Percentiles rank a stretch among this genome's conserved stretches.
Evolutionary conservation across 2,888 invertebrate genomes (phyloP).

Genomic region (Salpingus planirostris): DNA sequence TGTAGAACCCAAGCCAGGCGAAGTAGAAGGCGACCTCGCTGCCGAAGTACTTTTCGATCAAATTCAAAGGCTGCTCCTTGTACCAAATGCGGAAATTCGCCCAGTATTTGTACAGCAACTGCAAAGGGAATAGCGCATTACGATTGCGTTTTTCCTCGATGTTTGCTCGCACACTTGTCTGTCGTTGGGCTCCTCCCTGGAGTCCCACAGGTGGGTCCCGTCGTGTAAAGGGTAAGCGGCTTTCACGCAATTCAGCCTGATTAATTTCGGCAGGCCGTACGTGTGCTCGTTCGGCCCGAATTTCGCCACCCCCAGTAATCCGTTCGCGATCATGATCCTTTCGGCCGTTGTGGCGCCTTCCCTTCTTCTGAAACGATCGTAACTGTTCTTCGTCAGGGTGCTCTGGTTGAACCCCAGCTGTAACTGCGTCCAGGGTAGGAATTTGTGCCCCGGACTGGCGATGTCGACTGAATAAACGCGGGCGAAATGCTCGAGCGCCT

Average conservation of each 20-base stretch:
- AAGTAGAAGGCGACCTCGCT: conserved; percentile 49
- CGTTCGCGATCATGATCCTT: no score
- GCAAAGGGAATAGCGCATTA: conserved; percentile 1
- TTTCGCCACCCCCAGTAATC: no score
- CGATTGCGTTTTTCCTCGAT: no score
- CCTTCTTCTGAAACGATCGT: no score
- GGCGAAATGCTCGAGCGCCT: no score
- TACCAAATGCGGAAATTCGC: conserved; percentile 6
- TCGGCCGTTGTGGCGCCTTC: no score
- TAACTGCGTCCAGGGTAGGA: no score
- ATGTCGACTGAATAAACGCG: no score
- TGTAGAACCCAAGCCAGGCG: no score
- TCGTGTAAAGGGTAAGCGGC: conserved; percentile 3
- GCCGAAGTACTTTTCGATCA: conserved; percentile 50
- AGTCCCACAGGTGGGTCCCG: neutral
- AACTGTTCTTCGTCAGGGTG: no score
- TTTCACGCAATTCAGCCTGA: conserved; percentile 1
- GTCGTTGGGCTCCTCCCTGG: conserved; percentile 1
- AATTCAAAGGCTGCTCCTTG: conserved; percentile 40
- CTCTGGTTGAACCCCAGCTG: no score
- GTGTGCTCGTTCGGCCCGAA: conserved; percentile 2
- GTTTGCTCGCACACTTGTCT: neutral
- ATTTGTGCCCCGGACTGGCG: no score
- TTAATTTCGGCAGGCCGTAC: conserved; percentile 1
- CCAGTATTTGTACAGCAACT: conserved; percentile 4